Conservation (phyloP, 1,140 invertebrate genomes). For the Andricus grossulariae region DNA sequence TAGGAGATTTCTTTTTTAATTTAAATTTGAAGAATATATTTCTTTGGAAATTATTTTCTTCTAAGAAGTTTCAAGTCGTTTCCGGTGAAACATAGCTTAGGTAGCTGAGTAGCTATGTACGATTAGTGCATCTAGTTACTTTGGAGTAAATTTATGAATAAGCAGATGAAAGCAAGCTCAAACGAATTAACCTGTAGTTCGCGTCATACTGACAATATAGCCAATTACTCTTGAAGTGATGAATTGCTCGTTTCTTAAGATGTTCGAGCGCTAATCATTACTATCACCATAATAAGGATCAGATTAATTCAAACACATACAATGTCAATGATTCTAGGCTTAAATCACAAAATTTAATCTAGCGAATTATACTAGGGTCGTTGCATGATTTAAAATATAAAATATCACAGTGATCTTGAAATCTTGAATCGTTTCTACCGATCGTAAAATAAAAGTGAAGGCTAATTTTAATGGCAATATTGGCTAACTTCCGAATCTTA, state of each 20-base stretch:
- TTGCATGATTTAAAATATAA: too few relatives aligned
- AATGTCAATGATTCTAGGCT: background rate
- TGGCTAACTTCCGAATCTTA: too few relatives aligned
- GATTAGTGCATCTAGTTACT: background rate
- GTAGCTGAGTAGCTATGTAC: background rate
- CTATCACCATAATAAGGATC: slow-evolving; percentile 46
- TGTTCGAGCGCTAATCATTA: slow-evolving; percentile 47
- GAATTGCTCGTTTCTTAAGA: slow-evolving; percentile 56
- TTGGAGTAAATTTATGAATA: slow-evolving; percentile 34
- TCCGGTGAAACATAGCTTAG: background rate
- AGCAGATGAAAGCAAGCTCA: slow-evolving; percentile 35
- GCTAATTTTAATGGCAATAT: too few relatives aligned
- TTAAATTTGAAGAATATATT: too few relatives aligned
- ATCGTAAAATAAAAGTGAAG: too few relatives aligned
- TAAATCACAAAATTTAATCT: background rate
- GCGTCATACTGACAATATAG: slow-evolving; percentile 48
- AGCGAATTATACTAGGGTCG: too few relatives aligned
- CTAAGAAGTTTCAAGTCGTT: background rate
- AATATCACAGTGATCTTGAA: too few relatives aligned
- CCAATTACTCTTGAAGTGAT: slow-evolving; percentile 57
- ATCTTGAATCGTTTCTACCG: too few relatives aligned
- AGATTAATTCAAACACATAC: background rate
- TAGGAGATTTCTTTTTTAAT: too few relatives aligned
- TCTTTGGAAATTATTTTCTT: too few relatives aligned
- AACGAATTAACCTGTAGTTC: slow-evolving; percentile 42